These are phyloP conservation scores for Allophyes oxyacanthae DNA, from an alignment of 2,888 invertebrate genomes.

Conservation along the genomic window DNA sequence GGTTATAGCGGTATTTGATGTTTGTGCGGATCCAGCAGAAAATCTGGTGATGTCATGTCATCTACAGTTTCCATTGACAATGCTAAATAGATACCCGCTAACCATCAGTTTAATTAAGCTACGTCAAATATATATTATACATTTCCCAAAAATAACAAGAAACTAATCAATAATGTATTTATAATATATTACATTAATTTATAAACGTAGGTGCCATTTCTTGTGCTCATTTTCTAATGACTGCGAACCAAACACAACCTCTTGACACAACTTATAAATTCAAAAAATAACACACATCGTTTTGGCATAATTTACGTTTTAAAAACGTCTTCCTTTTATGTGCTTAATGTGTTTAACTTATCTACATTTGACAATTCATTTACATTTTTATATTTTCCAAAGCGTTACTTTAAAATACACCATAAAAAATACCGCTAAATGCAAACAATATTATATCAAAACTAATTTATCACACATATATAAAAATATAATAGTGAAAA, in stretches of 20 bases:
- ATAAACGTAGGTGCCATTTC: conserved; percentile 48
- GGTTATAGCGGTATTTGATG: conserved; percentile 23
- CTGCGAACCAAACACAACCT: conserved; percentile 56
- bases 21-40: conserved; percentile 13
- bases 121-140: conserved; percentile 33
- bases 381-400: conserved; percentile 60
- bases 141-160: conserved; percentile 35
- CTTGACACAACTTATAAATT: conserved; percentile 55
- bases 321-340: conserved; percentile 54
- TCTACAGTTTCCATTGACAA: conserved; percentile 7
- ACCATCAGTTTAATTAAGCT: conserved; percentile 44
- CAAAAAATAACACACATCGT: conserved; percentile 52
- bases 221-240: conserved; percentile 61
- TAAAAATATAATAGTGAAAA: conserved; percentile 59
- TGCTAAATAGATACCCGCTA: conserved; percentile 12
- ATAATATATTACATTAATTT: conserved; percentile 39
- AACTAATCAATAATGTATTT: conserved; percentile 28
- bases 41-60: conserved; percentile 9
- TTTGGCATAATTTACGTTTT: conserved; percentile 55
- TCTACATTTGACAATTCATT: conserved; percentile 63
- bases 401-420: conserved; percentile 40
- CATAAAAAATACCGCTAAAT: conserved; percentile 63
- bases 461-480: conserved; percentile 62
- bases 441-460: conserved; percentile 61
- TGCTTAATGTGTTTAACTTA: conserved; percentile 55